Percentiles rank a stretch among this genome's conserved stretches.
Evolutionary conservation across 92 coral and sea anemone species (phyloP).

Genomic region (Blastomussa wellsi): DNA sequence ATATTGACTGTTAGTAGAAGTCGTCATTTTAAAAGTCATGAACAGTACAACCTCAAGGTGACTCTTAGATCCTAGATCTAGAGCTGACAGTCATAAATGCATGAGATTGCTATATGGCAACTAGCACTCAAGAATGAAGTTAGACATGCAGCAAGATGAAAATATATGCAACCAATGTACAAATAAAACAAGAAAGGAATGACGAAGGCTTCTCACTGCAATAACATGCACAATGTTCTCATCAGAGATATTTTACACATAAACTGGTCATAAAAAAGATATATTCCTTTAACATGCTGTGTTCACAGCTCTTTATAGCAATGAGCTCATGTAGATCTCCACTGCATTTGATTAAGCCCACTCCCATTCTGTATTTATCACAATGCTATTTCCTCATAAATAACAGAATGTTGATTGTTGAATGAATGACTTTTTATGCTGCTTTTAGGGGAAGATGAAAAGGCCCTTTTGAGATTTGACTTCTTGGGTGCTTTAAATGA

Average conservation of each 20-base stretch:
- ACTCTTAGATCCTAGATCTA: background rate
- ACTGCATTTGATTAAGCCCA: too few species aligned
- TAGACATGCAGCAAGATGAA: background rate
- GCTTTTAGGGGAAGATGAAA: conserved; percentile 14
- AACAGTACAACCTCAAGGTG: background rate
- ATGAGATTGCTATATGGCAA: background rate
- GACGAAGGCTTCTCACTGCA: background rate
- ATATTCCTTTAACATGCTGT: background rate
- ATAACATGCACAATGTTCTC: background rate
- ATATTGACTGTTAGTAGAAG: too few species aligned
- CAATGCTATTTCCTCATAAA: conserved; percentile 34
- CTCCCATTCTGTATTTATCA: background rate
- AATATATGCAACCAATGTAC: background rate
- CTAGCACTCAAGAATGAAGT: background rate
- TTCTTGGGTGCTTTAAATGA: background rate
- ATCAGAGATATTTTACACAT: background rate
- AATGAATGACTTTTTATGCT: conserved; percentile 6
- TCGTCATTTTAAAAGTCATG: background rate
- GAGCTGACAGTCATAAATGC: background rate
- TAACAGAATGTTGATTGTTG: conserved; percentile 15
- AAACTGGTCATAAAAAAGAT: background rate
- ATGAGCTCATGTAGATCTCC: background rate
- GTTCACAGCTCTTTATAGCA: background rate
- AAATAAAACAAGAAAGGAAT: background rate
- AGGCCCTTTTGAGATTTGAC: conserved; percentile 33